Conservation (phyloP, 1,140 invertebrate genomes). For the Asbolus verrucosus region DNA sequence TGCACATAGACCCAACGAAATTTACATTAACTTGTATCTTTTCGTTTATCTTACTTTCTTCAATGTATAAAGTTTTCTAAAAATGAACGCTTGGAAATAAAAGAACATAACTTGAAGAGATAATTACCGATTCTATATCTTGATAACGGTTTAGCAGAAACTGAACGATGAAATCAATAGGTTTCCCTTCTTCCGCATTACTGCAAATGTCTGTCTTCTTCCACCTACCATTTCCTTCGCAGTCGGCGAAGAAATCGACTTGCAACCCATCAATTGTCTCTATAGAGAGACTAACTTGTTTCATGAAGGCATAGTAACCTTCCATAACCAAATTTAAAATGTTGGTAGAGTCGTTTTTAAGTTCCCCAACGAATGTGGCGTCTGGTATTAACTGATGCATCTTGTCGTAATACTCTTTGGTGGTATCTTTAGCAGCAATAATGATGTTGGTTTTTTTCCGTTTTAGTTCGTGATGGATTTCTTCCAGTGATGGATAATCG, state of each 20-base stretch:
- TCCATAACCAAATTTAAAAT: slow-evolving; percentile 72
- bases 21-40: slow-evolving; percentile 66
- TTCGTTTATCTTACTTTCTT: slow-evolving; percentile 68
- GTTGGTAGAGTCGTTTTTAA: slow-evolving; percentile 72
- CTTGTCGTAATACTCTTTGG: slow-evolving; percentile 67
- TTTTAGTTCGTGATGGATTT: slow-evolving; percentile 70
- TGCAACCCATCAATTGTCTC: slow-evolving; percentile 67
- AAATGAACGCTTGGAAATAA: neutral
- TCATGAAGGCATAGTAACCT: slow-evolving; percentile 70
- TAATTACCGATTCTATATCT: slow-evolving; percentile 7
- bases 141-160: slow-evolving; percentile 63
- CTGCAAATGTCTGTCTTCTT: slow-evolving; percentile 67
- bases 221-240: slow-evolving; percentile 66
- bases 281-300: slow-evolving; percentile 70
- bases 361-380: slow-evolving; percentile 70
- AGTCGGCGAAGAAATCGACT: slow-evolving; percentile 70
- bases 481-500: slow-evolving; percentile 74
- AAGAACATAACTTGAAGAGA: slow-evolving; percentile 1
- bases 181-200: slow-evolving; percentile 69
- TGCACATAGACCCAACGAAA: slow-evolving; percentile 65
- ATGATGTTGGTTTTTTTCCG: slow-evolving; percentile 65
- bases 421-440: neutral
- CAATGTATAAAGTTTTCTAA: slow-evolving; percentile 64
- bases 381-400: slow-evolving; percentile 67
- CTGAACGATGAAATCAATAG: slow-evolving; percentile 70